phyloP scores from a whole-genome alignment of 2,113 vertebrate species.

The Leuciscus idus region DNA sequence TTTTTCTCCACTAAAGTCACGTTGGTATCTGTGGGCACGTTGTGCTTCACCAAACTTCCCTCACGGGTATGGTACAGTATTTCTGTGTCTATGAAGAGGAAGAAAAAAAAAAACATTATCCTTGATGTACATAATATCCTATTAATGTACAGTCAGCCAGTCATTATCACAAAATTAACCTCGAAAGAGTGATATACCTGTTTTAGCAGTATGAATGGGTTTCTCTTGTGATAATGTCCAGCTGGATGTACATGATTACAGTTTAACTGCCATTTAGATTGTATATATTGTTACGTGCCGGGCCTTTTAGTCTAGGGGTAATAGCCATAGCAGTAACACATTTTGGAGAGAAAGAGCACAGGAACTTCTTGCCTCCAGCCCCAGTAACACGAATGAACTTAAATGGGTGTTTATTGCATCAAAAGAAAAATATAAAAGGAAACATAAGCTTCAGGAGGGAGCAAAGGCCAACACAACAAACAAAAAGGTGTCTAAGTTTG shows the following conservation, averaged over 20 bases:
- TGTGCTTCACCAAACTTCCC: conserved; percentile 83
- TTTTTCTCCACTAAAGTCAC: conserved; percentile 86
- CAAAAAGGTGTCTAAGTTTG: too few relatives aligned
- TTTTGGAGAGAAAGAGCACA: too few relatives aligned
- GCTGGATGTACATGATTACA: not conserved
- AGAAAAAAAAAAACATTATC: not conserved
- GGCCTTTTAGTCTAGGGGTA: too few relatives aligned
- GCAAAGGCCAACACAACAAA: too few relatives aligned
- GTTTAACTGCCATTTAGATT: too few relatives aligned
- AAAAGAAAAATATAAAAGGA: too few relatives aligned
- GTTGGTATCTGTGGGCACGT: conserved; percentile 80
- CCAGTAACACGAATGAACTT: too few relatives aligned
- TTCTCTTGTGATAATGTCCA: not conserved
- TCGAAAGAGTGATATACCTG: not conserved
- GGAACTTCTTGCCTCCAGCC: too few relatives aligned
- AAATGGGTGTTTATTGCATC: too few relatives aligned
- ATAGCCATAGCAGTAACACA: too few relatives aligned
- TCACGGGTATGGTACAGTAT: conserved; percentile 87
- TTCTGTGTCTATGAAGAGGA: conserved; percentile 79
- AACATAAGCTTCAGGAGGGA: too few relatives aligned
- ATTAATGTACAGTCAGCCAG: not conserved
- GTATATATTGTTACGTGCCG: too few relatives aligned
- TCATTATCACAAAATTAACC: not conserved
- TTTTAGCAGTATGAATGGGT: not conserved
- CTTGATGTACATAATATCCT: not conserved